A percentile compares a stretch with the other conserved stretches of the same genome.
These are phyloP conservation scores for Sylvicola fuscatus DNA, from an alignment of 2,888 invertebrate genomes.

Conservation along the genomic window DNA sequence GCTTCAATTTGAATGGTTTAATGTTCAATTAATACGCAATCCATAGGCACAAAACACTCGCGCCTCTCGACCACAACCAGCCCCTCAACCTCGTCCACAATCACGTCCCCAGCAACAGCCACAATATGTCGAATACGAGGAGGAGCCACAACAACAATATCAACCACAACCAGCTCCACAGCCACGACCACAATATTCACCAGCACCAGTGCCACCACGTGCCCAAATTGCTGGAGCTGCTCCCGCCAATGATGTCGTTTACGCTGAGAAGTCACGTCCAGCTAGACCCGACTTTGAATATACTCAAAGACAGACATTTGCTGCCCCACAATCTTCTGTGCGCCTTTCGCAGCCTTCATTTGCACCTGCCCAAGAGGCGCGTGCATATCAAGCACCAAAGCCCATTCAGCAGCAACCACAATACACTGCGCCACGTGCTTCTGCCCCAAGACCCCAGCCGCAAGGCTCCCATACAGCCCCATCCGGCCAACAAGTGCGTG, in stretches of 20 bases:
- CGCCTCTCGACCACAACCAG: conserved; percentile 14
- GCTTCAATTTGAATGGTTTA: neutral
- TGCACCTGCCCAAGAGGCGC: conserved; percentile 18
- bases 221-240: conserved; percentile 18
- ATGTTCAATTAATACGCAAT: neutral
- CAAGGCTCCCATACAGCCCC: neutral
- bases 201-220: conserved; percentile 16
- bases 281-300: conserved; percentile 23
- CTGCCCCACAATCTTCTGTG: conserved; percentile 6
- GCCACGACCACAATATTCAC: conserved; percentile 5
- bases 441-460: conserved; percentile 8
- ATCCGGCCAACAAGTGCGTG: conserved; percentile 14
- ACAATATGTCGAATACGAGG: conserved; percentile 3
- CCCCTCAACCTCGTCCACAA: conserved; percentile 16
- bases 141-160: conserved; percentile 15
- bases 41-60: conserved; percentile 9
- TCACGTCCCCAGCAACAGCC: conserved; percentile 15
- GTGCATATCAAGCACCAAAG: conserved; percentile 12
- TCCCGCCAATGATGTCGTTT: conserved; percentile 22
- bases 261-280: conserved; percentile 19
- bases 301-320: conserved; percentile 17
- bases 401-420: conserved; percentile 1
- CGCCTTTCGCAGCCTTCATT: conserved; percentile 21
- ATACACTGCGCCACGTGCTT: conserved; percentile 7
- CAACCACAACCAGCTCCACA: conserved; percentile 5